These are phyloP conservation scores for Turdus rufiventris DNA, from an alignment of 2,113 vertebrate genomes.

Conservation along the genomic window DNA sequence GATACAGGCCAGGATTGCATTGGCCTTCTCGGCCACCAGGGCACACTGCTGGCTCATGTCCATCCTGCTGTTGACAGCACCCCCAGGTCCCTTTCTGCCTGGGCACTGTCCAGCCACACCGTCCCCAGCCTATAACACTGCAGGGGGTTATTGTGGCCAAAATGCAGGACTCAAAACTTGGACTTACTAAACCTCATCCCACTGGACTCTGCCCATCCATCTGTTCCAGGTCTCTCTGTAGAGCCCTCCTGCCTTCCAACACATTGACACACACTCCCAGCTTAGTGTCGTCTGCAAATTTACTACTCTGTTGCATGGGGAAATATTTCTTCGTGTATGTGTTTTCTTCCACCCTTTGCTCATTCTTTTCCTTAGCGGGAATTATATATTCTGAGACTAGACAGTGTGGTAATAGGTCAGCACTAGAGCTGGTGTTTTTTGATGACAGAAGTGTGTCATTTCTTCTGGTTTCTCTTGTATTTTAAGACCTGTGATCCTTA, in stretches of 20 bases:
- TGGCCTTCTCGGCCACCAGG: neutral
- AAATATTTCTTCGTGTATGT: neutral
- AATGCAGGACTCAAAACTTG: rapidly evolving
- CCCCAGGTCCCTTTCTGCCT: too few species aligned
- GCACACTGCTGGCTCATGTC: neutral
- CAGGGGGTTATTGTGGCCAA: neutral
- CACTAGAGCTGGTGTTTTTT: neutral
- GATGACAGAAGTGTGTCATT: neutral
- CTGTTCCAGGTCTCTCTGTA: neutral
- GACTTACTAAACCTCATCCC: neutral
- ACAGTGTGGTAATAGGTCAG: neutral
- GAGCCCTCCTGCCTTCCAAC: neutral
- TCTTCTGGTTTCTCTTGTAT: neutral
- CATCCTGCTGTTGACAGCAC: rapidly evolving
- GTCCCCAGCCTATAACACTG: rapidly evolving
- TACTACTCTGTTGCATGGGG: neutral
- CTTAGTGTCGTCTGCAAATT: neutral
- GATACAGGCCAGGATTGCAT: rapidly evolving
- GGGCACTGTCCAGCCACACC: neutral
- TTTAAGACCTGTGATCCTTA: neutral
- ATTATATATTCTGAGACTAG: neutral
- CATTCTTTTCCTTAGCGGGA: neutral
- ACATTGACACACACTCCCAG: rapidly evolving
- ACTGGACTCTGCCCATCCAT: neutral
- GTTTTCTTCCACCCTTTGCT: neutral